Base-by-base conservation (phyloP, 2,113 vertebrate genomes). In the Notechis scutatus region DNA sequence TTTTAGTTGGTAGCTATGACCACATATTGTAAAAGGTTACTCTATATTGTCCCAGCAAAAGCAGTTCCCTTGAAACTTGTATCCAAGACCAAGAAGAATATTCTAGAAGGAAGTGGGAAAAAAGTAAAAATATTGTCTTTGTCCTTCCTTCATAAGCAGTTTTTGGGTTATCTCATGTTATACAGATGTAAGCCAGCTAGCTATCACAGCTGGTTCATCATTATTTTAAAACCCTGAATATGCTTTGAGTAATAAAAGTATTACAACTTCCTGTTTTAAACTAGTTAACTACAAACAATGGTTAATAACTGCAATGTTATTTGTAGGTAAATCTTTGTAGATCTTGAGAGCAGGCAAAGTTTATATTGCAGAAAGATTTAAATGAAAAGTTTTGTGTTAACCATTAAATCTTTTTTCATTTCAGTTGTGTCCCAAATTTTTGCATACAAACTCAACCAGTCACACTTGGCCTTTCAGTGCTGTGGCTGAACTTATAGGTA, bases 391-490 rank as follows among this genome's bases (percentile, higher is more conserved):
- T 81, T 0, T 26, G 42, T 61, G 92, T 87, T 96, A 94, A 96
- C 57, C 29, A 0, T 15, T 92, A 96, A 91, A 96, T 88, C 93
- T 94, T 97, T 91, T 4, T 97, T 95, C 97, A 6, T 98, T 98
- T 90, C 97, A 99, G 99, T 97, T 99, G 92, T 98, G 96, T 94
- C 99, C 99, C 26, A 99, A 98, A 96, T 99, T 97, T 96, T 97
- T 99, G 96, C 99, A 99, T 92, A 97, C 98, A 95, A 99, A 99
- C 97, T 99, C 99, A 81, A 99, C 99, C 95, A 99, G 99, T 96
- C 99, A 99, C 96, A 99, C 99, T 34, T 98, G 98, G 98, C 98
- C 99, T 57, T 99, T 99, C 97, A 98, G 99, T 90, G 99, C 99
- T 81, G 98, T 99, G 69, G 99, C 99, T 91, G 99, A 99, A 93